A percentile compares a stretch with the other conserved stretches of the same genome.
Conservation (phyloP, 2,113 vertebrate species). For the Lophura nycthemera region DNA sequence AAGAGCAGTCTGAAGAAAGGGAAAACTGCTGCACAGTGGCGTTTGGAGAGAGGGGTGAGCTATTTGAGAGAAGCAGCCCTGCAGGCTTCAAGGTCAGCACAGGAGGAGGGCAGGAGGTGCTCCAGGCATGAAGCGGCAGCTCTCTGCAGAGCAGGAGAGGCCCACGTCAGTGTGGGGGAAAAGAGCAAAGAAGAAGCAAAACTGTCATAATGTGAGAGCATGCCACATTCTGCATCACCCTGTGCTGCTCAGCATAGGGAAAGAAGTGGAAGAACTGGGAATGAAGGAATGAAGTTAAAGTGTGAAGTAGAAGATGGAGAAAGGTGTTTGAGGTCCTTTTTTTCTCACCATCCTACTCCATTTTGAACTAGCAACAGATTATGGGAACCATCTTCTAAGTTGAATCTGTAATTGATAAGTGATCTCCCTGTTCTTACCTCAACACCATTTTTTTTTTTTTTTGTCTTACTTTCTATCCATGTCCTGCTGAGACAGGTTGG, state of each 20-base stretch:
- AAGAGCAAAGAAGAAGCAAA: background rate
- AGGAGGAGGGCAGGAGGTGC: background rate
- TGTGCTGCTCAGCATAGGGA: background rate
- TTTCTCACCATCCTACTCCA: background rate
- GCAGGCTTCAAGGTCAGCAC: background rate
- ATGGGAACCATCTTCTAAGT: background rate
- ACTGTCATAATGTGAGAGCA: background rate
- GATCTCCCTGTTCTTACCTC: background rate
- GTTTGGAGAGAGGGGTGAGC: background rate
- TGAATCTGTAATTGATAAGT: background rate
- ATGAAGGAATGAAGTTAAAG: background rate
- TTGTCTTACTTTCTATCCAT: background rate
- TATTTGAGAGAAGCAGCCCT: background rate
- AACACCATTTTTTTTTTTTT: background rate
- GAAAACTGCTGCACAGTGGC: background rate
- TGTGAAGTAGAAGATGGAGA: accelerated
- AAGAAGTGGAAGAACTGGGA: background rate
- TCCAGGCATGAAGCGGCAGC: background rate
- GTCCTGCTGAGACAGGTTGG: background rate
- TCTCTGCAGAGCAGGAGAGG: background rate
- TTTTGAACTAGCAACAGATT: background rate
- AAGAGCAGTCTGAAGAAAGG: background rate
- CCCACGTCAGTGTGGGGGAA: no score
- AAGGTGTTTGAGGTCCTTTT: background rate
- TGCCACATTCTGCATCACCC: background rate